Percentiles rank a stretch among this genome's conserved stretches.
These are phyloP conservation scores for Onychomys leucogaster DNA, from an alignment of 2,797 vertebrate species.

Conservation along the genomic window DNA sequence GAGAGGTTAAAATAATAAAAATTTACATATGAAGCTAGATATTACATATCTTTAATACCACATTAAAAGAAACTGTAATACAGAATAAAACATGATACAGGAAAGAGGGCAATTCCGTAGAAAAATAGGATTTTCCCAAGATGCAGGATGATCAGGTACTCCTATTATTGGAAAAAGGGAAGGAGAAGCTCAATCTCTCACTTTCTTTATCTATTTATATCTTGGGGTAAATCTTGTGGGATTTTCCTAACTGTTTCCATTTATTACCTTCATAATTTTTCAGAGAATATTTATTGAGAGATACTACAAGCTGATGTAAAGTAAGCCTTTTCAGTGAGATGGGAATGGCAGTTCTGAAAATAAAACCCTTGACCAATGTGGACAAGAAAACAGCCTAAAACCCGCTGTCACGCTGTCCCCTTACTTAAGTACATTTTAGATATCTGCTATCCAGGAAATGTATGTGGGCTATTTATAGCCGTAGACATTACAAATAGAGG, in stretches of 20 bases:
- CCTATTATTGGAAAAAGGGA: not conserved
- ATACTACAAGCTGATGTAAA: not conserved
- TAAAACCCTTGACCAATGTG: not conserved
- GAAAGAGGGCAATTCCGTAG: not conserved
- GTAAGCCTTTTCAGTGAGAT: not conserved
- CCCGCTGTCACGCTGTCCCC: not conserved
- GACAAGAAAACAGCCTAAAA: not conserved
- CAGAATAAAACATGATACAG: too few relatives aligned
- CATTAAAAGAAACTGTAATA: not conserved
- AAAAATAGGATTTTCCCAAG: slow-evolving; percentile 34
- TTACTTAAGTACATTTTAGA: not conserved
- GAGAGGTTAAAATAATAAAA: not conserved
- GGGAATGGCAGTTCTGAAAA: not conserved
- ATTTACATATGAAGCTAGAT: not conserved
- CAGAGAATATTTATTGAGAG: not conserved
- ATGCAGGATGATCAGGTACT: not conserved
- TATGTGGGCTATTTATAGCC: not conserved
- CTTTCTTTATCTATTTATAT: not conserved
- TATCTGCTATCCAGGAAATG: not conserved
- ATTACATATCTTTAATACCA: not conserved
- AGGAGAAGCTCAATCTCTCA: not conserved
- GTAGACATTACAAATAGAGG: not conserved
- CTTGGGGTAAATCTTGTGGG: not conserved
- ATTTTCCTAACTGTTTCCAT: not conserved
- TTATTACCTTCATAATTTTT: not conserved